Evolutionary conservation across 2,888 invertebrate species (phyloP), one percentile per base, ranked within the genome.

Genomic region (Drosophila paranaensis): DNA sequence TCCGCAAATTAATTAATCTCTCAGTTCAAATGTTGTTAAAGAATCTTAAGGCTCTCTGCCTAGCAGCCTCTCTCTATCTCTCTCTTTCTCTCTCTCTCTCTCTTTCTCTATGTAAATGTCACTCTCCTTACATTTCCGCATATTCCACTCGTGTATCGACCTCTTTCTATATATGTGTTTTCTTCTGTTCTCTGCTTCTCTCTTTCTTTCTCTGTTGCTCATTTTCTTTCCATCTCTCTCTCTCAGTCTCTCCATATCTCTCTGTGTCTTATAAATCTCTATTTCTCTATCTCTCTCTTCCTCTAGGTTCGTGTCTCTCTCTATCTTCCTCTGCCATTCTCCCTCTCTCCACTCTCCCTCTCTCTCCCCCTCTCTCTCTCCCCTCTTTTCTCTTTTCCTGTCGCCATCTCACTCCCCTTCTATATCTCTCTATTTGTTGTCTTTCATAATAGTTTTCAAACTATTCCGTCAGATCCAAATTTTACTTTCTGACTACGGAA

Each of bases 391-490:
- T 4, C 27, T 27, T 27, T 27, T 27, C 27, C 20, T 20, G 20
- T 20, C 20, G 20, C 20, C 2, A 2, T 20, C 20, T 20, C 20
- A 20, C 20, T 20, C 20, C 20, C 20, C 20, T 20, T 8, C 6
- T 40, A 8, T 40, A 8, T n/a, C 40, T 40, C 40, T 40, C 40
- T 40, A 6, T n/a, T n/a, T 40, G n/a, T n/a, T n/a, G 27, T n/a
- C 33, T 33, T 10, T 10, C 33, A 39, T 37, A 25, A 39, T 37
- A 25, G 6, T 6, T 14, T 33, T 6, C 8, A 6, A 39, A 14
- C 13, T n/a, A 35, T 48, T 1, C 14, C 46, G 14, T 66, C 67
- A 40, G 16, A 13, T 66, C 10, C 20, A 5, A 33, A 33, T 53
- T 16, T 66, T 14, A 16, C 6, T 14, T 20, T 46, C 2, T 8